Base-by-base conservation (phyloP, 2,888 invertebrate species). In the Eupeodes latifasciatus region DNA sequence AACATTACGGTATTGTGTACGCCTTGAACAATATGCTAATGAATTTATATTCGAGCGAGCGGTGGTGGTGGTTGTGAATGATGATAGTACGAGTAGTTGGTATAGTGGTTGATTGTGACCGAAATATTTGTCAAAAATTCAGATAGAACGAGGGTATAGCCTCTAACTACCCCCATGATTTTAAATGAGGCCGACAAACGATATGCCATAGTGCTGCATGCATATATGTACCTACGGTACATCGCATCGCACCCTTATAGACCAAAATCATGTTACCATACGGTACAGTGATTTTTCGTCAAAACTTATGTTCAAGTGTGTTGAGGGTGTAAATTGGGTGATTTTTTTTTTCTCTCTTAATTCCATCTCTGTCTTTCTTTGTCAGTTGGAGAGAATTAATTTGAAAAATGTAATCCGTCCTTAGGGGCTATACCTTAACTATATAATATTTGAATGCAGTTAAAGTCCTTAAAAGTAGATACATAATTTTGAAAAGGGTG, bases 311-410 rank as follows among this genome's bases (percentile, higher is more conserved):
- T 84, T 84, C 76, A 10, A 34, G 75, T 71, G 88, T 81, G 74
- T 84, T 81, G 88, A 88, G 88, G 88, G 88, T 88, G 88, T 88
- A 88, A 88, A 88, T 88, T 88, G 84, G 81, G 67, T 80, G 82
- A 61, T 61, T 40, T 53, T 27, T 44, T 81, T 62, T 27, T 47
- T 5, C 5, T n/a, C 4, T 2, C 2, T 19, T 7, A 27, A 16
- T 16, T 12, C 19, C 19, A 4, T 67, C 36, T 16, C 4, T 14
- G 1, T 74, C 12, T 49, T 11, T 5, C 34, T 78, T 49, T 47
- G 34, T 49, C 36, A 36, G 67, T 27, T 12, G 16, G 27, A 27
- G 55, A 57, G 10, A 27, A 11, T 64, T 19, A 12, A 47, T 9
- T 34, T 2, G n/a, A 27, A 78, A 47, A 34, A 27, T 16, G 4